Evolutionary conservation across 2,888 invertebrate species (phyloP).

Genomic region (Synergus laeviventris): DNA sequence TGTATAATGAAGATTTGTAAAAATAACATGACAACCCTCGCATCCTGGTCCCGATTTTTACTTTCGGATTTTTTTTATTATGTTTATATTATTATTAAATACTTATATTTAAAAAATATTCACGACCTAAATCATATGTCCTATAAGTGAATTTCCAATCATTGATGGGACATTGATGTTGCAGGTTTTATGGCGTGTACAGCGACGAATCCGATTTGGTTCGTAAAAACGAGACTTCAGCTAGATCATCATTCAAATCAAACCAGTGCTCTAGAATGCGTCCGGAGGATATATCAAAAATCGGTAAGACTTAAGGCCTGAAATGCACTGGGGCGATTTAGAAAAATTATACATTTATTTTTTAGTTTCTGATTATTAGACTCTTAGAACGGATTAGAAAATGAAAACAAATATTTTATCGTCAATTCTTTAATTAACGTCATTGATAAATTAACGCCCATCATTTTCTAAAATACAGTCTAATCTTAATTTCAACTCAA

Average conservation of each 20-base stretch:
- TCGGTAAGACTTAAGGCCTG: slow-evolving; percentile 79
- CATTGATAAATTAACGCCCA: too few species aligned
- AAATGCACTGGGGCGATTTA: slow-evolving; percentile 22
- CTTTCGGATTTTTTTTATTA: not conserved
- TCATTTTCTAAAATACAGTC: too few species aligned
- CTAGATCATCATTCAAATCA: slow-evolving; percentile 84
- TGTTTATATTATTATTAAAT: not conserved
- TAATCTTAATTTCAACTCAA: too few species aligned
- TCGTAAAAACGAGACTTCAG: slow-evolving; percentile 98
- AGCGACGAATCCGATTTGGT: slow-evolving; percentile 99
- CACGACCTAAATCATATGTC: slow-evolving; percentile 23
- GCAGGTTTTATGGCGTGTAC: slow-evolving; percentile 96
- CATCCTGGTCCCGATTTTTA: not conserved
- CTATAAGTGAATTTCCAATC: slow-evolving; percentile 36
- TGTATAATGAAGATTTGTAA: not conserved
- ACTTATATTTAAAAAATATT: not conserved
- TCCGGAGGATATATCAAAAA: slow-evolving; percentile 88
- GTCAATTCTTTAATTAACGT: too few species aligned
- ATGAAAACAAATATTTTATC: too few species aligned
- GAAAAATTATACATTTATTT: not conserved
- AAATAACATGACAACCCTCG: not conserved
- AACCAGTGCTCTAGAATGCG: slow-evolving; percentile 87
- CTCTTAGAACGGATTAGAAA: not conserved
- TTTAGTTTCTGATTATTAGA: not conserved
- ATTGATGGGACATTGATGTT: slow-evolving; percentile 53